phyloP scores from a whole-genome alignment of 2,797 vertebrate species.

The Harpagifer antarcticus region DNA sequence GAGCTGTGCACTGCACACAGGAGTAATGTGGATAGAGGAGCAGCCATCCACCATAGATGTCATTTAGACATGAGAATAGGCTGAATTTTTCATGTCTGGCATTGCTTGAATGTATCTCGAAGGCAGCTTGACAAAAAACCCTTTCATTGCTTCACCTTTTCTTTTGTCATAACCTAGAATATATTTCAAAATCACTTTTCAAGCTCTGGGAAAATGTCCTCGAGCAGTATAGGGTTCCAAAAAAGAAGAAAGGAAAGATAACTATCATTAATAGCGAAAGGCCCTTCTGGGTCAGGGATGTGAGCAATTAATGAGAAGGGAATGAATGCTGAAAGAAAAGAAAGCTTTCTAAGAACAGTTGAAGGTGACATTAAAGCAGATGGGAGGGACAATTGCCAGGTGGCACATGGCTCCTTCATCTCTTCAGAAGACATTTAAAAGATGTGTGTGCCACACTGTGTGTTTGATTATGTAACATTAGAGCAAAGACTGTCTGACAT shows the following conservation, averaged over 20 bases:
- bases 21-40: slow-evolving; percentile 23
- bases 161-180: slow-evolving; percentile 20
- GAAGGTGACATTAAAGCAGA: slow-evolving; percentile 37
- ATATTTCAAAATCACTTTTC: slow-evolving; percentile 35
- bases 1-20: slow-evolving; percentile 45
- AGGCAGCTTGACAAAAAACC: not conserved
- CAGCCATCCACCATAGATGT: slow-evolving; percentile 7
- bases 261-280: slow-evolving; percentile 21
- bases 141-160: slow-evolving; percentile 6
- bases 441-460: not conserved
- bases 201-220: slow-evolving; percentile 28
- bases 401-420: slow-evolving; percentile 7
- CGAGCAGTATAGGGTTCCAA: not conserved
- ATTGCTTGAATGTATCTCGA: slow-evolving; percentile 42
- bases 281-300: slow-evolving; percentile 10
- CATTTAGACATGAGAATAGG: slow-evolving; percentile 38
- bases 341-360: slow-evolving; percentile 32
- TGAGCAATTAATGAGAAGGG: slow-evolving; percentile 28
- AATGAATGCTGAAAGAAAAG: slow-evolving; percentile 37
- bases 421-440: slow-evolving; percentile 14
- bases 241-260: slow-evolving; percentile 15
- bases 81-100: slow-evolving; percentile 51
- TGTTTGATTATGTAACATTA: slow-evolving; percentile 24
- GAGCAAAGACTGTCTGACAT: slow-evolving; percentile 8
- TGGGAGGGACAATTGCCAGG: slow-evolving; percentile 22